A percentile compares a stretch with the other conserved stretches of the same genome.
Conservation (phyloP, 2,113 vertebrate species). For the Hippopotamus amphibius region DNA sequence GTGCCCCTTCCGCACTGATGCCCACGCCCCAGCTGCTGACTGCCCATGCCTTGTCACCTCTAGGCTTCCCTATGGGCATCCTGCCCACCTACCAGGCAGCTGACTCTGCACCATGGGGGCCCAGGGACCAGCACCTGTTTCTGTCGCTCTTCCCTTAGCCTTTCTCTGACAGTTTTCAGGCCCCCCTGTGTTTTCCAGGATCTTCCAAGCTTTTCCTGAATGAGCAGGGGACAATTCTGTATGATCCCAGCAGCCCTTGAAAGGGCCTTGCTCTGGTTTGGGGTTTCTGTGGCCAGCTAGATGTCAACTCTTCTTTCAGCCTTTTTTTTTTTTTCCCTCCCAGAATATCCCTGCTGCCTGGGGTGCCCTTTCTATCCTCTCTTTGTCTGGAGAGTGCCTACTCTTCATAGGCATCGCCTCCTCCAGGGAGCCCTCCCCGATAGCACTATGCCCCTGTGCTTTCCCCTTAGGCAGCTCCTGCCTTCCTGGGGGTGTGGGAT, state of each 20-base stretch:
- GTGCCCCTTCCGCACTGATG: rapidly evolving
- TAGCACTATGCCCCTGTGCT: not conserved
- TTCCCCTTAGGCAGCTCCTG: not conserved
- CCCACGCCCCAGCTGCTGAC: not conserved
- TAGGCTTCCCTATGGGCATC: not conserved
- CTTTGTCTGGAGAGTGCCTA: not conserved
- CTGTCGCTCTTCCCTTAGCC: not conserved
- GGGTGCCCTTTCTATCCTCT: not conserved
- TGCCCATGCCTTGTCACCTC: not conserved
- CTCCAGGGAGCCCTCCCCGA: not conserved
- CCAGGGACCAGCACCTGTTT: not conserved
- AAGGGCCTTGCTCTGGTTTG: not conserved
- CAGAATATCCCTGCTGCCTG: not conserved
- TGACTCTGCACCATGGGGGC: not conserved
- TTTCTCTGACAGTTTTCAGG: not conserved
- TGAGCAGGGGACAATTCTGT: not conserved
- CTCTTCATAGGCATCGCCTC: not conserved
- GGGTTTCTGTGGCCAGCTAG: not conserved
- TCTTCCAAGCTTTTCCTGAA: not conserved
- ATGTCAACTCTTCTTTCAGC: not conserved
- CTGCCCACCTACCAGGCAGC: not conserved
- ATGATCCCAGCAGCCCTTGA: not conserved
- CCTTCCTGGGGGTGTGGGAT: too few relatives aligned
- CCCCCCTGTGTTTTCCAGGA: not conserved
- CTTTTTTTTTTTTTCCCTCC: not conserved